phyloP scores from a whole-genome alignment of 2,888 invertebrate species.

The Idaea aversata region DNA sequence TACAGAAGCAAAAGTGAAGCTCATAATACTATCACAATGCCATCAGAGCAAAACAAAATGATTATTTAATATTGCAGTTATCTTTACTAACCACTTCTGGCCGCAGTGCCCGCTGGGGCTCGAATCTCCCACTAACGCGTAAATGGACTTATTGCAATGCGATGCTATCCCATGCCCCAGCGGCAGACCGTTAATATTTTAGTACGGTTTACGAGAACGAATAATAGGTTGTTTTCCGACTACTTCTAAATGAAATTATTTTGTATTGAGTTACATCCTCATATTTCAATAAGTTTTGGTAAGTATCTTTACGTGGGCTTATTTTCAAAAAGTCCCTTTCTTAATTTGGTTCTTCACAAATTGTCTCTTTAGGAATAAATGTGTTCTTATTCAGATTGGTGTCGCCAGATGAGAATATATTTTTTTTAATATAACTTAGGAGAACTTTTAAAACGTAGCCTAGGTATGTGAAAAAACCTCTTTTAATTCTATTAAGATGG shows the following conservation, averaged over 20 bases:
- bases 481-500: too few relatives aligned
- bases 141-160: conserved; percentile 55
- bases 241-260: not conserved
- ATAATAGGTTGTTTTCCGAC: conserved; percentile 42
- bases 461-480: too few relatives aligned
- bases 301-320: too few relatives aligned
- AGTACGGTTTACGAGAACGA: conserved; percentile 42
- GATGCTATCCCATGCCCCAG: conserved; percentile 35
- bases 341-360: too few relatives aligned
- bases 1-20: conserved; percentile 7
- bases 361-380: too few relatives aligned
- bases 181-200: conserved; percentile 42
- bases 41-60: conserved; percentile 27
- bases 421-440: too few relatives aligned
- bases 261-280: not conserved
- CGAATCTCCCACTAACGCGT: conserved; percentile 50
- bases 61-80: conserved; percentile 33
- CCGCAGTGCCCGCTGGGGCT: conserved; percentile 43
- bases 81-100: conserved; percentile 49
- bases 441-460: too few relatives aligned
- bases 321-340: too few relatives aligned
- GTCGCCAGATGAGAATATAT: too few relatives aligned
- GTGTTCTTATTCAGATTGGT: too few relatives aligned
- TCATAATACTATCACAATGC: conserved; percentile 28
- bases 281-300: not conserved